Percentiles rank a stretch among this genome's conserved stretches.
These are phyloP conservation scores for Eumerus sabulonum DNA, from an alignment of 2,888 invertebrate genomes.

Conservation along the genomic window DNA sequence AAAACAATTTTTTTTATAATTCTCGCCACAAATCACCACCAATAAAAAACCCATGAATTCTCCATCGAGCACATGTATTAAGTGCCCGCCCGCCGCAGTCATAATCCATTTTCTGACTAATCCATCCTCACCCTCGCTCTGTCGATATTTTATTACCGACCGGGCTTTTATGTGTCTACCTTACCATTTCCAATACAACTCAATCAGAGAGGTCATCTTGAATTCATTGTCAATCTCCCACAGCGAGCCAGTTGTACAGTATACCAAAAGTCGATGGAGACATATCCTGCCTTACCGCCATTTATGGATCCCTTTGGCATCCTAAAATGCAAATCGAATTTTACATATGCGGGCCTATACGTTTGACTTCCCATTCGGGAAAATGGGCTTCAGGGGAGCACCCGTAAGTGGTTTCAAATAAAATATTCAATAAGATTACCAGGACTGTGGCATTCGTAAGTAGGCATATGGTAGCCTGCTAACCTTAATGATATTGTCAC, in stretches of 20 bases:
- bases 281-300: constrained; percentile 27
- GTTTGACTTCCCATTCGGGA: not conserved
- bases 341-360: constrained; percentile 50
- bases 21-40: constrained; percentile 11
- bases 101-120: constrained; percentile 33
- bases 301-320: constrained; percentile 58
- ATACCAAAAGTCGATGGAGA: constrained; percentile 18
- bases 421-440: constrained; percentile 64
- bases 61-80: constrained; percentile 42
- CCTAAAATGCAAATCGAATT: constrained; percentile 66
- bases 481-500: constrained; percentile 28
- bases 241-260: not conserved
- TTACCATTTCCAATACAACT: constrained; percentile 23
- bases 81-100: constrained; percentile 48
- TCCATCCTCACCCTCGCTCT: constrained; percentile 10
- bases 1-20: no score
- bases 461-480: constrained; percentile 27
- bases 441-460: constrained; percentile 14
- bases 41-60: constrained; percentile 41
- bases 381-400: constrained; percentile 50
- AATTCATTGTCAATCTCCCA: constrained; percentile 64
- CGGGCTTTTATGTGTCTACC: constrained; percentile 27
- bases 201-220: constrained; percentile 54
- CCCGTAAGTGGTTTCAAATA: constrained; percentile 48
- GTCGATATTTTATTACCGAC: constrained; percentile 12